These are phyloP conservation scores for Neopipo cinnamomea DNA, from an alignment of 2,113 vertebrate species.

Conservation along the genomic window DNA sequence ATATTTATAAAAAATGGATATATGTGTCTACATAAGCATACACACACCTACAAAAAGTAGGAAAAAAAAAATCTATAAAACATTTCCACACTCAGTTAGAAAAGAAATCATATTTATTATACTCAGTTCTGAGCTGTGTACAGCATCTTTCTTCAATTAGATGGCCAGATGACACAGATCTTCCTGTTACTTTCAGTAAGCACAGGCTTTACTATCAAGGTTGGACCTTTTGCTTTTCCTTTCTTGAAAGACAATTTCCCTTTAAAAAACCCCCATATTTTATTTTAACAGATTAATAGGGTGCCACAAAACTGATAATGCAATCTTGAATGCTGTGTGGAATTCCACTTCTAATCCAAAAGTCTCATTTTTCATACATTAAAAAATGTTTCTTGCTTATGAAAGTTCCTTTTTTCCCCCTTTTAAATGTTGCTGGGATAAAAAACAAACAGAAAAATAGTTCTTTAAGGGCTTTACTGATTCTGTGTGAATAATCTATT, in stretches of 20 bases:
- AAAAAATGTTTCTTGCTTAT: slow-evolving; percentile 12
- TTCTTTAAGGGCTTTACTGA: slow-evolving; percentile 50
- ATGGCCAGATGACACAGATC: slow-evolving; percentile 36
- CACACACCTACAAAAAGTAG: slow-evolving; percentile 41
- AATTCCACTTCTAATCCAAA: slow-evolving; percentile 58
- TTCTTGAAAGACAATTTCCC: slow-evolving; percentile 43
- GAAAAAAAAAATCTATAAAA: slow-evolving; percentile 34
- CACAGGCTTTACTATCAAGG: slow-evolving; percentile 12
- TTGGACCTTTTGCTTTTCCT: slow-evolving; percentile 46
- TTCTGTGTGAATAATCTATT: slow-evolving; percentile 51
- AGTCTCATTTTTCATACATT: slow-evolving; percentile 62
- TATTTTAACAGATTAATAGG: slow-evolving; percentile 56
- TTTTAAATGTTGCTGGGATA: background rate
- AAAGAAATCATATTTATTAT: slow-evolving; percentile 42
- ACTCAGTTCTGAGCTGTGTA: background rate
- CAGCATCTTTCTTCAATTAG: slow-evolving; percentile 69
- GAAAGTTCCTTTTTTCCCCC: background rate
- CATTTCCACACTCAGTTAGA: slow-evolving; percentile 54
- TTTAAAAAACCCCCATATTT: slow-evolving; percentile 20
- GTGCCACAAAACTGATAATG: slow-evolving; percentile 16
- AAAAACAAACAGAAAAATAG: slow-evolving; percentile 12
- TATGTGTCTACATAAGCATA: background rate
- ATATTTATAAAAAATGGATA: slow-evolving; percentile 55
- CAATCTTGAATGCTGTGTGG: slow-evolving; percentile 38
- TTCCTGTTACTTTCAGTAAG: slow-evolving; percentile 60